A percentile compares a stretch with the other conserved stretches of the same genome.
These are phyloP conservation scores for Spinus pinus DNA, from an alignment of 2,797 vertebrate genomes.

Conservation along the genomic window DNA sequence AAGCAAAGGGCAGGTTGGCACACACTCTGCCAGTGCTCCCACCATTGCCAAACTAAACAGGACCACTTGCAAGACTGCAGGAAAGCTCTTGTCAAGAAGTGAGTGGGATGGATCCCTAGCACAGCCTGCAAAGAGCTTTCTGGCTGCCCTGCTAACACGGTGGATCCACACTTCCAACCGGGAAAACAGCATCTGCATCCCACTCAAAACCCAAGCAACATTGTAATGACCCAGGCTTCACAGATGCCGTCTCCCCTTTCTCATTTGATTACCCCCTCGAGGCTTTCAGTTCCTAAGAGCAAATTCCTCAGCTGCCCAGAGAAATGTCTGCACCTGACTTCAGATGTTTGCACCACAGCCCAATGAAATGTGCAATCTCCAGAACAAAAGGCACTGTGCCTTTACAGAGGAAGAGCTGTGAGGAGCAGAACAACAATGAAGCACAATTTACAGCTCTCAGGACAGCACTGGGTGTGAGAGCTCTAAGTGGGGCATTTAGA, in stretches of 20 bases:
- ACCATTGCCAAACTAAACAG: not conserved
- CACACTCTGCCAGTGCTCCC: not conserved
- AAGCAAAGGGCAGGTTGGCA: not conserved
- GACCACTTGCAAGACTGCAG: not conserved
- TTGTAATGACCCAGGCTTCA: not conserved
- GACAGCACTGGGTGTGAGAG: not conserved
- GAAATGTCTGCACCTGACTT: not conserved
- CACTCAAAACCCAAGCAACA: not conserved
- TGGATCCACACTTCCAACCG: not conserved
- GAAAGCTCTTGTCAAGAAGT: not conserved
- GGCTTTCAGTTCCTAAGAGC: not conserved
- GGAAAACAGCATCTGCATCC: not conserved
- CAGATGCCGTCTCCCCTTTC: not conserved
- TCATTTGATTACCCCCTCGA: not conserved
- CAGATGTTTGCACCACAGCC: not conserved
- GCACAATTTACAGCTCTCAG: not conserved
- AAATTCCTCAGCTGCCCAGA: not conserved
- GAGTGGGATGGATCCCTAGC: not conserved
- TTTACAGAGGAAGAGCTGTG: not conserved
- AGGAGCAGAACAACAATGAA: not conserved
- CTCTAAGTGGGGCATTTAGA: not conserved
- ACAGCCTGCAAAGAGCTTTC: not conserved
- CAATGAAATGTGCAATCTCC: not conserved
- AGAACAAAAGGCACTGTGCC: not conserved
- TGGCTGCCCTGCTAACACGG: not conserved